Base-by-base conservation (phyloP, 2,113 vertebrate species). In the Dasyprocta punctata region DNA sequence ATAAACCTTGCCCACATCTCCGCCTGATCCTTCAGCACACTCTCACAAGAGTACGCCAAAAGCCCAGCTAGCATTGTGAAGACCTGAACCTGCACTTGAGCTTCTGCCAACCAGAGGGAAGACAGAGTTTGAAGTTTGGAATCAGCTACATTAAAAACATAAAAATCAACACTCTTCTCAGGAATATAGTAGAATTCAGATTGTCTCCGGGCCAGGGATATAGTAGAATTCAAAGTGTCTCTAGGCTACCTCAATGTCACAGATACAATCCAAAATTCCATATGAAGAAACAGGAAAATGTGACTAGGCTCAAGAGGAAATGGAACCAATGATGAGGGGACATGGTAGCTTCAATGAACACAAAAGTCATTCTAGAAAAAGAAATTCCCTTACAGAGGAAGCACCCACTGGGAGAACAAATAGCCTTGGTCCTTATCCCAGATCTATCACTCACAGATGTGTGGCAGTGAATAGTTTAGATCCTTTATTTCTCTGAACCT, bases 181-280 rank as follows among this genome's bases (percentile, higher is more conserved):
- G 47, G 75, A 88, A 85, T 61, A 13, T 36, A 81, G 75, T 11
- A 87, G 82, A 90, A 88, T 87, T 86, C 94, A 93, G 81, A 73
- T 33, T 58, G 65, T 78, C 60, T 92, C 75, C 49, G n/a, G 8
- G 56, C 17, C 54, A 81, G 47, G 75, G 85, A 85, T 61, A 13
- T 36, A 81, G 75, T 11, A 87, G 82, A 90, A 88, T 87, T 86
- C 94, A 93, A 75, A 73, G 38, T 58, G 65, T 78, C 60, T 92
- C 75, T 41, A 41, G 8, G 56, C 17, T 41, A 30, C 58, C 54
- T 78, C 19, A 69, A 54, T 54, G 44, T 60, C 49, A 41, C 67
- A 26, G 58, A 69, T 60, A 71, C 4, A 86, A 84, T 47, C 44
- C 73, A 73, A 89, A 96, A 86, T 58, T 82, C 69, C 44, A 71